A percentile compares a stretch with the other conserved stretches of the same genome.
phyloP scores from a whole-genome alignment of 1,140 invertebrate genomes.

The Megathymus violae region DNA sequence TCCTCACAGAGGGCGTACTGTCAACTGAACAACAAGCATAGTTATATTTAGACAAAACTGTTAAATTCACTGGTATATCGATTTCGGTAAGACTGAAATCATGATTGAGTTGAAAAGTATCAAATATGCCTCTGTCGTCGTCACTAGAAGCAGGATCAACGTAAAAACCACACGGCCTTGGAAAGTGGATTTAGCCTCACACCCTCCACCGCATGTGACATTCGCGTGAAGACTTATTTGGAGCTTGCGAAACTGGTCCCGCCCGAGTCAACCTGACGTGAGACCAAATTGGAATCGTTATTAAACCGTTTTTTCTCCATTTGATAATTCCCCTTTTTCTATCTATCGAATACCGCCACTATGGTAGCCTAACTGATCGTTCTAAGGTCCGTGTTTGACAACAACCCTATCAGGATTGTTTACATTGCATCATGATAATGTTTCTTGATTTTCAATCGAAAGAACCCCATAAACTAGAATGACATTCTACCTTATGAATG shows the following conservation, averaged over 20 bases:
- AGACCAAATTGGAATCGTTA: constrained; percentile 32
- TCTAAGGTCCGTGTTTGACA: constrained; percentile 13
- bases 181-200: constrained; percentile 20
- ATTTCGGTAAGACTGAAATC: no score
- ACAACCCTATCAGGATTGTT: not conserved
- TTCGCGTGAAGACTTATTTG: constrained; percentile 30
- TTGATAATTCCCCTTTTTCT: constrained; percentile 21
- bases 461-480: no score
- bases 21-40: no score
- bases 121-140: no score
- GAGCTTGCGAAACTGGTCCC: constrained; percentile 29
- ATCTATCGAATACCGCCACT: constrained; percentile 4
- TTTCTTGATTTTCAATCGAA: not conserved
- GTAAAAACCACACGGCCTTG: constrained; percentile 18
- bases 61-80: no score
- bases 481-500: no score
- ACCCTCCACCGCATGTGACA: constrained; percentile 17
- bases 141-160: not conserved
- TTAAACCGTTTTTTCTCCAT: constrained; percentile 30
- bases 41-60: no score
- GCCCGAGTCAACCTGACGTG: constrained; percentile 22
- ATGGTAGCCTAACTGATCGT: constrained; percentile 9
- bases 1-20: no score
- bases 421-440: not conserved
- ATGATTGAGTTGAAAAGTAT: no score